Conservation (phyloP, 2,888 invertebrate genomes). For the Pristionchus japonicus region DNA sequence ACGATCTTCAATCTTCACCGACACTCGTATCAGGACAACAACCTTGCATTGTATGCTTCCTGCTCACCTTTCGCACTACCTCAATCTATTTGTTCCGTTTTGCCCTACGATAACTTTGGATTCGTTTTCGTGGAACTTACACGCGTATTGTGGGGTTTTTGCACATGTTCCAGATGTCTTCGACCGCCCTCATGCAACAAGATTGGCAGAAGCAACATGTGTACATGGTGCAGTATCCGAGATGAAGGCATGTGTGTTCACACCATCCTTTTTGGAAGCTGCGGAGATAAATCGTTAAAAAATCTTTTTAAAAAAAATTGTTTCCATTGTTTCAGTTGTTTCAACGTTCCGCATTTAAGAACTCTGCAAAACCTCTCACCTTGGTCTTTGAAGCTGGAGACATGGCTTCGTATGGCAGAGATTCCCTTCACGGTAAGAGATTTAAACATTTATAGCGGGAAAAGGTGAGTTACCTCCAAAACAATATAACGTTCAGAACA, state of each 20-base stretch:
- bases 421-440: conserved; percentile 89
- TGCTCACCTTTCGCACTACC: no score
- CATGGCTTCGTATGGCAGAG: conserved; percentile 91
- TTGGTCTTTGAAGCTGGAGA: conserved; percentile 94
- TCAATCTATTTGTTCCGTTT: no score
- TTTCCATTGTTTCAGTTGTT: not conserved
- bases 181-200: conserved; percentile 59
- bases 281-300: not conserved
- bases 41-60: no score
- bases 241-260: not conserved
- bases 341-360: conserved; percentile 81
- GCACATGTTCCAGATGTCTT: conserved; percentile 50
- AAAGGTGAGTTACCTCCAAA: not conserved
- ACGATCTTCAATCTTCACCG: no score
- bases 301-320: not conserved
- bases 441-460: not conserved
- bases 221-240: conserved; percentile 83
- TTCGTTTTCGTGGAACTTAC: no score
- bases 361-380: conserved; percentile 90
- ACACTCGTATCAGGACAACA: no score
- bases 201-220: conserved; percentile 77
- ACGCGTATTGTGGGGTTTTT: no score
- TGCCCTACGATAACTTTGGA: no score
- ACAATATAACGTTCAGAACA: conserved; percentile 58
- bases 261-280: no score